A percentile compares a stretch with the other conserved stretches of the same genome.
phyloP scores from a whole-genome alignment of 2,888 invertebrate species.

The Drosophila neonasuta region DNA sequence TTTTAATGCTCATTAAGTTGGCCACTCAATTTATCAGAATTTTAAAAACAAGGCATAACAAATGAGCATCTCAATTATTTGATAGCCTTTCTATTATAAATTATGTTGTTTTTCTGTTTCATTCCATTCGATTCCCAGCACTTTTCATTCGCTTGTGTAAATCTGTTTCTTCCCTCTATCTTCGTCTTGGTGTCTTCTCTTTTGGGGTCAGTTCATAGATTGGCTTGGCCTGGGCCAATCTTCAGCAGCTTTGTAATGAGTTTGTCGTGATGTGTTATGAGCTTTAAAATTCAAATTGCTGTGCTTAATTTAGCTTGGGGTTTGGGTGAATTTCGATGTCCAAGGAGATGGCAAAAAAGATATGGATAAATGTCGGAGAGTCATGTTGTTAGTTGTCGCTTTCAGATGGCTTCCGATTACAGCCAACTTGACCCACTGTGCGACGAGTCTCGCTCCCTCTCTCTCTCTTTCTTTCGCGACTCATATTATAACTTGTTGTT shows the following conservation, averaged over 20 bases:
- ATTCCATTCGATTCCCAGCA: slow-evolving; percentile 32
- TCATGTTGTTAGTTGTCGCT: slow-evolving; percentile 42
- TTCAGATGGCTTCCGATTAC: slow-evolving; percentile 37
- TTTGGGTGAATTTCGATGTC: slow-evolving; percentile 28
- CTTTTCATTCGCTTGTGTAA: slow-evolving; percentile 29
- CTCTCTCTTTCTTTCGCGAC: no score
- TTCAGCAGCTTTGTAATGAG: slow-evolving; percentile 64
- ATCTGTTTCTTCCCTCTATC: slow-evolving; percentile 13
- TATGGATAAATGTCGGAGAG: slow-evolving; percentile 49
- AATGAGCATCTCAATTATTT: slow-evolving; percentile 12
- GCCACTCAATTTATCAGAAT: background rate
- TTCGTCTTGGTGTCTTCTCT: slow-evolving; percentile 31
- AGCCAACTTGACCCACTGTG: slow-evolving; percentile 56
- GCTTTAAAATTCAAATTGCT: slow-evolving; percentile 60
- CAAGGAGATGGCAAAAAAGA: slow-evolving; percentile 18
- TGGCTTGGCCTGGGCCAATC: slow-evolving; percentile 2
- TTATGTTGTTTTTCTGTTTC: slow-evolving; percentile 36
- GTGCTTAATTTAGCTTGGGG: slow-evolving; percentile 36
- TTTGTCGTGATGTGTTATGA: slow-evolving; percentile 76
- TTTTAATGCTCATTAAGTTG: background rate
- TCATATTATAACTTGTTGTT: slow-evolving; percentile 46
- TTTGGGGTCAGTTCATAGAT: slow-evolving; percentile 62
- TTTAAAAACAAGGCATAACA: background rate
- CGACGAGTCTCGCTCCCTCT: slow-evolving; percentile 1
- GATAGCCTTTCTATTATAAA: slow-evolving; percentile 6